These are phyloP conservation scores for Habropoda laboriosa DNA, from an alignment of 1,140 invertebrate genomes.

Conservation along the genomic window DNA sequence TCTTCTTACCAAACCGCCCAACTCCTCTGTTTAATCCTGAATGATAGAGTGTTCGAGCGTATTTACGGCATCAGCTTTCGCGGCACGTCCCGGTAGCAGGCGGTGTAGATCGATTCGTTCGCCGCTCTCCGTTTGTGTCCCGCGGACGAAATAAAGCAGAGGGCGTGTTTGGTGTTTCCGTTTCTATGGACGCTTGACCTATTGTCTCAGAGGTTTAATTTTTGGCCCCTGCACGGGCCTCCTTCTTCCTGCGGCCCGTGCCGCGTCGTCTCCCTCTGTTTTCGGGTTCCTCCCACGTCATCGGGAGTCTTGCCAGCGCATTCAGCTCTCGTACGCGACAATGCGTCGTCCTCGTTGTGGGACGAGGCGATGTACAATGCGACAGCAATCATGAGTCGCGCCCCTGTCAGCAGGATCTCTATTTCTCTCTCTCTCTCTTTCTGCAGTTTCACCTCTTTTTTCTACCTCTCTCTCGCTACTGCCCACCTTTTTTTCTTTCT, in stretches of 20 bases:
- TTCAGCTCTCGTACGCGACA: slow-evolving; percentile 73
- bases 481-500: slow-evolving; percentile 45
- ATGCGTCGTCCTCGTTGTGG: slow-evolving; percentile 70
- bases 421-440: slow-evolving; percentile 36
- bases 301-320: slow-evolving; percentile 69
- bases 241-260: background rate
- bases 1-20: background rate
- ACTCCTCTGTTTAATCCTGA: too few species aligned
- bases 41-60: background rate
- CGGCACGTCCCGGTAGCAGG: background rate
- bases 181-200: slow-evolving; percentile 81
- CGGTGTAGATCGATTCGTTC: slow-evolving; percentile 27
- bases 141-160: slow-evolving; percentile 62
- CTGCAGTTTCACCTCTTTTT: slow-evolving; percentile 35
- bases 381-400: slow-evolving; percentile 81
- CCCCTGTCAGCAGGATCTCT: slow-evolving; percentile 78
- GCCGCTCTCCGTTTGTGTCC: background rate
- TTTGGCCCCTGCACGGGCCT: slow-evolving; percentile 67
- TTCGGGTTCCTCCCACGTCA: slow-evolving; percentile 61
- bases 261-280: slow-evolving; percentile 29
- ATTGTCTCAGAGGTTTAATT: slow-evolving; percentile 81
- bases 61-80: background rate
- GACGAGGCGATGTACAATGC: slow-evolving; percentile 76
- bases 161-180: slow-evolving; percentile 79
- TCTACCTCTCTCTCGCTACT: slow-evolving; percentile 48